Conservation (phyloP, 2,113 vertebrate species). For the Carassius carassius region DNA sequence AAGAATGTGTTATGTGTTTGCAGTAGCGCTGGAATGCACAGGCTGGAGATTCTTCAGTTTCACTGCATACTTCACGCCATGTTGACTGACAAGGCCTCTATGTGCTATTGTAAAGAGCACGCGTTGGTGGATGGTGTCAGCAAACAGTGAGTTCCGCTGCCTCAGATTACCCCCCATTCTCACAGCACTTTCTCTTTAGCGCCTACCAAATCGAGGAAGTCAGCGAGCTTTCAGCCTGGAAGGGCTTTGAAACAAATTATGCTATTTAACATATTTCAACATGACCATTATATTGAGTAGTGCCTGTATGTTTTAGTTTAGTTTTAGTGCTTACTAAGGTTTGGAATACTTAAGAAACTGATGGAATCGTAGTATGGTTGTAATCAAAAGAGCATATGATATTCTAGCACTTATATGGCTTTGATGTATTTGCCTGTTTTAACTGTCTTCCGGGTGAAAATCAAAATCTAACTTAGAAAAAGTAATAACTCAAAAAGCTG, state of each 20-base stretch:
- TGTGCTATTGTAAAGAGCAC: constrained; percentile 70
- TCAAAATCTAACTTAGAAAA: too few relatives aligned
- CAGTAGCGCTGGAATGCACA: constrained; percentile 70
- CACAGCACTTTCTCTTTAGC: constrained; percentile 14
- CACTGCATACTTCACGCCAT: constrained; percentile 71
- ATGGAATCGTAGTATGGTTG: too few relatives aligned
- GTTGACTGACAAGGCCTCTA: constrained; percentile 63
- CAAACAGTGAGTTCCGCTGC: constrained; percentile 62
- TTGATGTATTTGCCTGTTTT: too few relatives aligned
- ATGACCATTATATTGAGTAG: background rate
- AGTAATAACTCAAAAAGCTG: too few relatives aligned
- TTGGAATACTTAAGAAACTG: too few relatives aligned
- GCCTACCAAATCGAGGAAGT: background rate
- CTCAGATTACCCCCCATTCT: constrained; percentile 12
- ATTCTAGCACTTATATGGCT: too few relatives aligned
- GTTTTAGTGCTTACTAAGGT: too few relatives aligned
- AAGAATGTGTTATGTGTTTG: constrained; percentile 71
- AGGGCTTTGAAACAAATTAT: background rate
- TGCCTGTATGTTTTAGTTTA: background rate
- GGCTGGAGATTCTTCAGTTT: constrained; percentile 71
- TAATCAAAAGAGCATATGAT: too few relatives aligned
- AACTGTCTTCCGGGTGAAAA: too few relatives aligned
- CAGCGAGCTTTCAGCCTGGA: background rate
- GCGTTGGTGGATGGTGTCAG: constrained; percentile 69
- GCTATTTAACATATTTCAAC: background rate